A percentile compares a stretch with the other conserved stretches of the same genome.
phyloP scores from a whole-genome alignment of 2,888 invertebrate species.

The Omphaloscelis lunosa region DNA sequence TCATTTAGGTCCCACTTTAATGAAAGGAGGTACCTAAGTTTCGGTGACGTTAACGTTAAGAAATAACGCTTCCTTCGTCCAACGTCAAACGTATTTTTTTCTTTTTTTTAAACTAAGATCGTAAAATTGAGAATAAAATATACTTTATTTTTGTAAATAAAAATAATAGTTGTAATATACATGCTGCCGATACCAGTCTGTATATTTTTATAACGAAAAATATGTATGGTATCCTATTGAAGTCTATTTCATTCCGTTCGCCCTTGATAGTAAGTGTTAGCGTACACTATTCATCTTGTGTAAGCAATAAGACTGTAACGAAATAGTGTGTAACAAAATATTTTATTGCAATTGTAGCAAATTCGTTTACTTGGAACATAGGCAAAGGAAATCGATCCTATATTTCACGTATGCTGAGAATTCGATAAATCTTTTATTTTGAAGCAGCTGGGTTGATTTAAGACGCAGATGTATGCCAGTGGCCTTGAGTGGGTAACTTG shows the following conservation, averaged over 20 bases:
- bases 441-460: not conserved
- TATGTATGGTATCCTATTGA: slow-evolving; percentile 1
- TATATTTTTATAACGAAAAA: not conserved
- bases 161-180: not conserved
- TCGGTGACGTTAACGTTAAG: too few species aligned
- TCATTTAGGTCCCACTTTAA: not conserved
- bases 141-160: not conserved
- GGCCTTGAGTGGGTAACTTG: too few species aligned
- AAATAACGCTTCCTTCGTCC: too few species aligned
- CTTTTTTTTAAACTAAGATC: not conserved
- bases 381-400: not conserved
- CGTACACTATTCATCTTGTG: slow-evolving; percentile 10
- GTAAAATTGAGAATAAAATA: not conserved
- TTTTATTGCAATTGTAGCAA: slow-evolving; percentile 1
- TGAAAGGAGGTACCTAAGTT: not conserved
- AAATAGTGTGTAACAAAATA: not conserved
- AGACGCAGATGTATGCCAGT: too few species aligned
- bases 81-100: not conserved
- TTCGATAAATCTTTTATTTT: not conserved
- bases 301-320: not conserved
- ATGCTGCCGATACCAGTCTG: not conserved
- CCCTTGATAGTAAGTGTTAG: slow-evolving; percentile 11
- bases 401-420: not conserved
- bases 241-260: not conserved
- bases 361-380: slow-evolving; percentile 20